Evolutionary conservation across 2,113 vertebrate genomes (phyloP).

Genomic region (Phyllostomus discolor): DNA sequence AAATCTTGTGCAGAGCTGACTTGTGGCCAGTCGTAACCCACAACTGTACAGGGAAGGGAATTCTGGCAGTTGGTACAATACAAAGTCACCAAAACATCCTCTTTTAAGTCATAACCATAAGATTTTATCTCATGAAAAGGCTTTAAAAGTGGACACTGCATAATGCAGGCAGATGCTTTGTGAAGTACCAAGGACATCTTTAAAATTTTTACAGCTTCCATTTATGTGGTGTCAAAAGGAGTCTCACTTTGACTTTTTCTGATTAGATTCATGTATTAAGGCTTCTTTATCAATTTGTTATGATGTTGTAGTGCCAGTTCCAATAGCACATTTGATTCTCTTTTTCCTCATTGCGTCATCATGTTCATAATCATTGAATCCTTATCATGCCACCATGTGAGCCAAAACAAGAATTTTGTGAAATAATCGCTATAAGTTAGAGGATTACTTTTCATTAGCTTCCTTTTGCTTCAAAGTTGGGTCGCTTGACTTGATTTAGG

Average conservation of each 20-base stretch:
- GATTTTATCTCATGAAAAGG: neutral
- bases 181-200: neutral
- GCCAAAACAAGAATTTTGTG: neutral
- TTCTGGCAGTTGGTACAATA: neutral
- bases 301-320: neutral
- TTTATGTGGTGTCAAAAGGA: neutral
- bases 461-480: neutral
- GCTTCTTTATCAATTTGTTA: neutral
- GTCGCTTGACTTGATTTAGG: neutral
- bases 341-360: neutral
- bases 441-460: neutral
- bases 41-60: neutral
- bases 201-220: neutral
- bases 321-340: neutral
- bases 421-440: neutral
- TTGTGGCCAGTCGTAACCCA: neutral
- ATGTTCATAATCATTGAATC: neutral
- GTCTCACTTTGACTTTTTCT: neutral
- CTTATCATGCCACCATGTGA: neutral
- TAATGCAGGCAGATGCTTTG: neutral
- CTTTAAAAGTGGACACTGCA: neutral
- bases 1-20: neutral
- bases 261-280: neutral
- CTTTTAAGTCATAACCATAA: neutral
- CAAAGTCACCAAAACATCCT: neutral